Percentiles rank a stretch among this genome's conserved stretches.
Conservation (phyloP, 2,113 vertebrate genomes). For the Podilymbus podiceps region DNA sequence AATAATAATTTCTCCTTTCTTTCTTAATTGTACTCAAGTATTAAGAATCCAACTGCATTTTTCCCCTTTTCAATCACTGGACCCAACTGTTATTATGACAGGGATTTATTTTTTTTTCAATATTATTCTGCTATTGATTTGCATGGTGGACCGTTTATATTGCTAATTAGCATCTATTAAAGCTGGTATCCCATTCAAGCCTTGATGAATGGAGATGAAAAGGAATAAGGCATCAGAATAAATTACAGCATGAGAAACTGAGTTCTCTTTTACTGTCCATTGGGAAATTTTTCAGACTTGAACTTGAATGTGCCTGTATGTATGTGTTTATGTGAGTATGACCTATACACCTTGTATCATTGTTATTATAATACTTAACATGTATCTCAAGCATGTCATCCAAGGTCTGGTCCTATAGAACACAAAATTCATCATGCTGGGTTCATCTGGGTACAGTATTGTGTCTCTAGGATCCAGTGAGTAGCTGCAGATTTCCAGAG, state of each 20-base stretch:
- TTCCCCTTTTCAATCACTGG: not conserved
- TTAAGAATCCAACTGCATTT: not conserved
- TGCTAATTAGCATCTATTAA: constrained; percentile 46
- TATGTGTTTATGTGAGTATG: not conserved
- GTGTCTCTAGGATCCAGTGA: not conserved
- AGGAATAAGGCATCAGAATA: not conserved
- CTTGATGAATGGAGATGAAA: constrained; percentile 17
- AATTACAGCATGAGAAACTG: constrained; percentile 7
- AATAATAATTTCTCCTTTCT: constrained; percentile 48
- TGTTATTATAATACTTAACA: not conserved
- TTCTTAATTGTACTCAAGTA: not conserved
- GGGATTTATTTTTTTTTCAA: not conserved
- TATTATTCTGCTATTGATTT: constrained; percentile 13
- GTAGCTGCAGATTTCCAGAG: not conserved
- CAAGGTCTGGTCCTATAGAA: not conserved
- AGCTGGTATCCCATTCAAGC: not conserved
- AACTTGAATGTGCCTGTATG: not conserved
- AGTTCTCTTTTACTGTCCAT: not conserved
- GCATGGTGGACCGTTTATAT: not conserved
- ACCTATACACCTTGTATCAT: not conserved
- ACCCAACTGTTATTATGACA: not conserved
- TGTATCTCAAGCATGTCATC: not conserved
- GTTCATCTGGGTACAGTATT: not conserved
- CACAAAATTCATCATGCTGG: not conserved
- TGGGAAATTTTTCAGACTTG: not conserved